Evolutionary conservation across 2,888 invertebrate genomes (phyloP), one percentile per base, ranked within the genome.

Genomic region (Torymus tubicola): DNA sequence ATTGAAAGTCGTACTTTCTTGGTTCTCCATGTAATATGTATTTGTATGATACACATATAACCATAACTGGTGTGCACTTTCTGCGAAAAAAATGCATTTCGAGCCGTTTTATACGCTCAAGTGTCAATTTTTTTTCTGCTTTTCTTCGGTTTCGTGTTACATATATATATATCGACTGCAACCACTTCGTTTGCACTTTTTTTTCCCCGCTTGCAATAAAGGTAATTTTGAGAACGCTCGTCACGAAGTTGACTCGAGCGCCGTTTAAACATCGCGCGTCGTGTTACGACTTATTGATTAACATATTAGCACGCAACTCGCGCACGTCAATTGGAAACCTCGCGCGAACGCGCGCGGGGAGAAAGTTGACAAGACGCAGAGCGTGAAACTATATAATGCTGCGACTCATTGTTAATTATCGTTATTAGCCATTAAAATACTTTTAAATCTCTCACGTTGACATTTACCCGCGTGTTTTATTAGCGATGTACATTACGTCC

Each of bases 341-440:
- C 4, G 8, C 8, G 31, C n/a, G n/a, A n/a, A n/a, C n/a, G n/a
- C n/a, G n/a, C n/a, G 4, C 4, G 64, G 58, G 69, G 74, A 79
- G 79, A 79, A 79, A 79, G 74, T 57, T 31, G 57, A 21, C 42
- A 31, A 12, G 31, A 18, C 24, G n/a, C 11, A 24, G 5, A 12
- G 52, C 52, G 10, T 10, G 57, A 31, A 31, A 31, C 31, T 53
- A 13, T 4, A 50, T 10, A 74, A 68, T 57, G 65, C n/a, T n/a
- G n/a, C n/a, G 65, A 63, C 42, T 73, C 21, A 69, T 78, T 74
- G 72, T 73, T 73, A 52, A 31, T 31, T 60, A 58, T 53, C 18
- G 10, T 65, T 31, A 58, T 61, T 31, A 2, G 10, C n/a, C 31
- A n/a, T 55, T 55, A 55, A n/a, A 55, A 55, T 3, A n/a, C 5